Percentiles rank a stretch among this genome's conserved stretches.
These are phyloP conservation scores for Cichladusa arquata DNA, from an alignment of 2,113 vertebrate genomes.

Conservation along the genomic window DNA sequence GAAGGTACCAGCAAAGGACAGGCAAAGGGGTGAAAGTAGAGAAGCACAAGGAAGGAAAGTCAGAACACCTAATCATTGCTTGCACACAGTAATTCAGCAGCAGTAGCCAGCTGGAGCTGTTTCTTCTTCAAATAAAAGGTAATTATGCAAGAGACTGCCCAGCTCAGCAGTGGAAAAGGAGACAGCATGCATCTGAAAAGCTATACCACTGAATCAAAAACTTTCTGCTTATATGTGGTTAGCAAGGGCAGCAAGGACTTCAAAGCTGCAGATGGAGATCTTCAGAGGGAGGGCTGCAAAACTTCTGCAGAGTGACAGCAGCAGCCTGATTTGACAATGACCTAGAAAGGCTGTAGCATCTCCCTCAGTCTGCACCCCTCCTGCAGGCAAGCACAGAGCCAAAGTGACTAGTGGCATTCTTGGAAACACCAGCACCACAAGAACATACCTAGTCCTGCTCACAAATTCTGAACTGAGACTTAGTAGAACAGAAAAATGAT, in stretches of 20 bases:
- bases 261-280: not conserved
- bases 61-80: not conserved
- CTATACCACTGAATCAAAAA: not conserved
- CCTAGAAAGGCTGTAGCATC: not conserved
- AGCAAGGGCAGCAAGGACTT: slow-evolving; percentile 4
- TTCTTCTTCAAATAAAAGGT: not conserved
- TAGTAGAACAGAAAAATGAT: not conserved
- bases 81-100: not conserved
- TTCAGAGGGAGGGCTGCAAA: not conserved
- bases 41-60: not conserved
- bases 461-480: not conserved
- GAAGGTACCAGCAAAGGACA: not conserved
- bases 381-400: not conserved
- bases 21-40: not conserved
- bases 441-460: not conserved
- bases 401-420: not conserved
- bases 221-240: not conserved
- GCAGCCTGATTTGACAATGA: not conserved
- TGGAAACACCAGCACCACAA: rapidly evolving
- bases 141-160: not conserved
- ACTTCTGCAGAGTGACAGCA: not conserved
- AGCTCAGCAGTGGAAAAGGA: not conserved
- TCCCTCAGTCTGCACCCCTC: not conserved
- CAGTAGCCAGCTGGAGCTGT: not conserved
- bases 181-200: not conserved